Evolutionary conservation across 1,140 invertebrate species (phyloP).

Genomic region (Zelostemma sp.): DNA sequence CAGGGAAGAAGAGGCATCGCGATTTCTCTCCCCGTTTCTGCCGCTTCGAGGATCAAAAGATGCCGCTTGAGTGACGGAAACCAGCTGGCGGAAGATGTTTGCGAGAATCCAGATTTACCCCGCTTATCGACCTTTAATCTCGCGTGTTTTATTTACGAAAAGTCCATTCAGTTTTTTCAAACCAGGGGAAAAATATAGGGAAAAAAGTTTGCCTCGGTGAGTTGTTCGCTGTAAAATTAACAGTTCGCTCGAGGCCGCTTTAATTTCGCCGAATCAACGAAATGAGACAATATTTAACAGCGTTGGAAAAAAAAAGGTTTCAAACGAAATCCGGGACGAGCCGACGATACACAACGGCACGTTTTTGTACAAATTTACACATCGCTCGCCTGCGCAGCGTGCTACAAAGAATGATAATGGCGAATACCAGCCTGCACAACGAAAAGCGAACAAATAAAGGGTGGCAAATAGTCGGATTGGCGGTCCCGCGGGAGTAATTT

Average conservation of each 20-base stretch:
- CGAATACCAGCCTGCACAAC: not conserved
- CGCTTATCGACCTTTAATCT: constrained; percentile 31
- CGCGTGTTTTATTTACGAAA: no score
- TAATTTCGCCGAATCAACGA: no score
- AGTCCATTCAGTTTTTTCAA: no score
- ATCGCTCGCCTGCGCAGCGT: no score
- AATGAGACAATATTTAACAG: no score
- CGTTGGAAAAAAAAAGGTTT: no score
- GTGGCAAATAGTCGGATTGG: not conserved
- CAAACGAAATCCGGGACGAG: no score
- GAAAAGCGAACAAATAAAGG: not conserved
- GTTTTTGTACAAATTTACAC: not conserved
- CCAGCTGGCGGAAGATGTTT: constrained; percentile 59
- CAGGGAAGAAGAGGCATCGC: not conserved
- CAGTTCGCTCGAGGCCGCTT: no score
- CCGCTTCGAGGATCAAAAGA: constrained; percentile 56
- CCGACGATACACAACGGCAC: not conserved
- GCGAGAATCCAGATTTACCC: constrained; percentile 45
- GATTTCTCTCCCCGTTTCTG: constrained; percentile 33
- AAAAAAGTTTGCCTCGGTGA: no score
- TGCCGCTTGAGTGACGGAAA: constrained; percentile 60
- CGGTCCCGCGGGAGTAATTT: constrained; percentile 1
- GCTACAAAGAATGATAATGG: not conserved
- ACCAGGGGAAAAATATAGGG: no score
- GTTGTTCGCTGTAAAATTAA: no score